Percentiles rank a stretch among this genome's conserved stretches.
Conservation (phyloP, 2,797 vertebrate species). For the Cygnus olor region DNA sequence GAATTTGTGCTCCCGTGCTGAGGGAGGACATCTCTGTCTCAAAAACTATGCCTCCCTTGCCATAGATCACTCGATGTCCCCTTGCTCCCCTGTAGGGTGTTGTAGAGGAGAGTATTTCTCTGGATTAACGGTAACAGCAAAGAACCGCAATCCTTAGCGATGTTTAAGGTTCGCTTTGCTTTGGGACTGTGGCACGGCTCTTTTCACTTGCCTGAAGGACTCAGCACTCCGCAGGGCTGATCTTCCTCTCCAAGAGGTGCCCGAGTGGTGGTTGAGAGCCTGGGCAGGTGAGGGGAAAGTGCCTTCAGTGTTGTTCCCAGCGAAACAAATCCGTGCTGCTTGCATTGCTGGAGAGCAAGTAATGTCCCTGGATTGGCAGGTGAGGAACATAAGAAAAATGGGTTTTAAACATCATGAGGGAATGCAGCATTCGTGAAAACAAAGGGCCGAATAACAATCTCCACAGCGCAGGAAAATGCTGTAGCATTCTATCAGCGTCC, state of each 20-base stretch:
- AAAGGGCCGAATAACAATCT: background rate
- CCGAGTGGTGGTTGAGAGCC: slow-evolving; percentile 9
- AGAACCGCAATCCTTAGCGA: background rate
- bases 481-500: background rate
- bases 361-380: background rate
- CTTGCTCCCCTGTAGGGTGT: background rate
- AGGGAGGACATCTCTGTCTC: background rate
- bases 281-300: background rate
- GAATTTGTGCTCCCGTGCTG: slow-evolving; percentile 11
- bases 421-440: background rate
- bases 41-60: background rate
- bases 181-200: background rate
- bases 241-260: background rate
- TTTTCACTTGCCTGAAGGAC: background rate
- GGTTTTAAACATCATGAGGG: slow-evolving; percentile 30
- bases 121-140: background rate
- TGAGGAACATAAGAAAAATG: background rate
- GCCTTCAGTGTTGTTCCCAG: background rate
- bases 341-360: background rate
- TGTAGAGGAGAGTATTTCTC: background rate
- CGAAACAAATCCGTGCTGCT: background rate
- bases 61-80: background rate
- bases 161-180: background rate
- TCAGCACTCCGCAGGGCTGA: background rate
- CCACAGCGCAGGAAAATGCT: background rate